Evolutionary conservation across 2,888 invertebrate genomes (phyloP), one percentile per base, ranked within the genome.

Genomic region (Eilema depressum): DNA sequence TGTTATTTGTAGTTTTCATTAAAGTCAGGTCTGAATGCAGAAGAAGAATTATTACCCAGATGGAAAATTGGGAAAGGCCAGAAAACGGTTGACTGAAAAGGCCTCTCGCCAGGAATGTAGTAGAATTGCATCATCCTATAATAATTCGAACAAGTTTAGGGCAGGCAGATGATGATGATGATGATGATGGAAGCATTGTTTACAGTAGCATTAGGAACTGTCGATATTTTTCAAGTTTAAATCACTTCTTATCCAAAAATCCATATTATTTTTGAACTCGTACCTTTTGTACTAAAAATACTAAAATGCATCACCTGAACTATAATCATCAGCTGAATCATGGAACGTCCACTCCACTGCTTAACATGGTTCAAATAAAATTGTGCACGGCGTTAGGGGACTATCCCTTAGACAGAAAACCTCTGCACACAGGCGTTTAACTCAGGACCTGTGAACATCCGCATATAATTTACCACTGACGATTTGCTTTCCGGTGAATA

Each of bases 1-100:
- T 62, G 66, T 26, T 70, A 66, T 28, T 28, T 28, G 56, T 11
- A 23, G 23, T 23, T 65, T 65, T 60, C 14, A 61, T 65, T 64
- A 61, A 60, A 65, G 28, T 14, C 28, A 17, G 0, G 0, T 8
- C 0, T 53, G 20, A 53, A 53, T n/a, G 20, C 0, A 53, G n/a
- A 53, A 8, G 8, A n/a, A 8, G 20, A n/a, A 5, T 0, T 53
- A 53, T n/a, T 53, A 47, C 4, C 20, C 20, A 0, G 5, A 41
- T 4, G 17, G 47, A 20, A 7, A 20, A 10, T n/a, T 2, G 2
- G n/a, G n/a, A 53, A 53, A 53, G n/a, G 20, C 14, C 7, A 33
- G 33, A 5, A 53, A n/a, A 17, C 0, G n/a, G 7, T 0, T 53
- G n/a, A 53, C 20, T 47, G 53, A n/a, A 4, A 20, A 47, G 1